phyloP scores from a whole-genome alignment of 2,888 invertebrate species.

The Stictocephala bisonia region DNA sequence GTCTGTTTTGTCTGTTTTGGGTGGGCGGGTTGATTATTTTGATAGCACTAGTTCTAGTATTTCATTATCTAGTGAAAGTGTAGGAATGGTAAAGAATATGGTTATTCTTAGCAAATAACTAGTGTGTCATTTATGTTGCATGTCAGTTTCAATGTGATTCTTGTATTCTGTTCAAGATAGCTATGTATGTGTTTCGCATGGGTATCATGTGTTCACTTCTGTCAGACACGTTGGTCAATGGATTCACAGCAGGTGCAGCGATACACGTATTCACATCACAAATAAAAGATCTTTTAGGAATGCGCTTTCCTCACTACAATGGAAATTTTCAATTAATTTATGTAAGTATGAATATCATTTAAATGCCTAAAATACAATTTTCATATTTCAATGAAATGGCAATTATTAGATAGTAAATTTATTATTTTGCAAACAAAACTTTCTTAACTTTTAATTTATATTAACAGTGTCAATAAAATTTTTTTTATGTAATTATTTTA shows the following conservation, averaged over 20 bases:
- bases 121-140: no score
- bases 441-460: not conserved
- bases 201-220: slow-evolving; percentile 81
- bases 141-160: no score
- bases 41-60: no score
- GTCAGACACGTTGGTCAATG: slow-evolving; percentile 85
- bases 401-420: not conserved
- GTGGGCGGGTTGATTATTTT: no score
- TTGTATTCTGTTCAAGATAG: slow-evolving; percentile 71
- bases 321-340: slow-evolving; percentile 54
- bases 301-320: slow-evolving; percentile 65
- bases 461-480: not conserved
- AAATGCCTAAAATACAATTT: not conserved
- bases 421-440: not conserved
- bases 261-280: slow-evolving; percentile 88
- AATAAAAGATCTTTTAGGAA: slow-evolving; percentile 73
- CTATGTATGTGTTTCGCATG: slow-evolving; percentile 72
- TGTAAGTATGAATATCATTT: slow-evolving; percentile 44
- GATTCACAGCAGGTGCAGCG: slow-evolving; percentile 90
- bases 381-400: not conserved
- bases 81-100: no score
- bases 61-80: no score
- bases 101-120: no score
- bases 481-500: no score
- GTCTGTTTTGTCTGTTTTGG: no score